phyloP scores from a whole-genome alignment of 2,888 invertebrate genomes.

The Alcis repandata region DNA sequence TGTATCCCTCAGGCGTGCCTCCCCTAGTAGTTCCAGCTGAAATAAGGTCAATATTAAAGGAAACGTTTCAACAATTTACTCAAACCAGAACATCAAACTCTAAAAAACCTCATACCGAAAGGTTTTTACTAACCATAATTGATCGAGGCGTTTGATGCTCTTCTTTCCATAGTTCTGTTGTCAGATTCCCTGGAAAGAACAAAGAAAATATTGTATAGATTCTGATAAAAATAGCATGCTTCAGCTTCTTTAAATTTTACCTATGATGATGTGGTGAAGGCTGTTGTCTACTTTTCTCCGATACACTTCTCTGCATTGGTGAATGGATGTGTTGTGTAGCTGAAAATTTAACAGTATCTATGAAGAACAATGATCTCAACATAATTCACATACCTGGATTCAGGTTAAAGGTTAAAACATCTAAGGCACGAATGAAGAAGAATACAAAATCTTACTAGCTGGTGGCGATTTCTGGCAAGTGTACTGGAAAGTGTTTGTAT shows the following conservation, averaged over 20 bases:
- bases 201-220: background rate
- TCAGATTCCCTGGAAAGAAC: conserved; percentile 75
- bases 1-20: conserved; percentile 79
- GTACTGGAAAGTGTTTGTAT: conserved; percentile 88
- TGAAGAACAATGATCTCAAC: background rate
- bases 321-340: conserved; percentile 72
- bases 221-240: background rate
- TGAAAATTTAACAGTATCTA: conserved; percentile 23
- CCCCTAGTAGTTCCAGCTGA: conserved; percentile 70
- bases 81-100: too few relatives aligned
- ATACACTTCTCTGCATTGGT: conserved; percentile 88
- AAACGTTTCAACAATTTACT: too few relatives aligned
- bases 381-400: too few relatives aligned
- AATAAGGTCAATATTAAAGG: conserved; percentile 14
- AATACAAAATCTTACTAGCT: conserved; percentile 50
- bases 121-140: conserved; percentile 65
- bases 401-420: too few relatives aligned
- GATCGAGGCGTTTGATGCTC: conserved; percentile 82
- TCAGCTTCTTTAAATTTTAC: conserved; percentile 49
- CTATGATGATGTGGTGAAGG: conserved; percentile 79
- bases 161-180: conserved; percentile 74
- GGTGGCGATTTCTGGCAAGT: conserved; percentile 80
- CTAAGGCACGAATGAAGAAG: background rate
- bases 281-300: conserved; percentile 88
- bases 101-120: too few relatives aligned